A percentile compares a stretch with the other conserved stretches of the same genome.
Conservation (phyloP, 1,140 invertebrate species). For the Ostrea edulis region DNA sequence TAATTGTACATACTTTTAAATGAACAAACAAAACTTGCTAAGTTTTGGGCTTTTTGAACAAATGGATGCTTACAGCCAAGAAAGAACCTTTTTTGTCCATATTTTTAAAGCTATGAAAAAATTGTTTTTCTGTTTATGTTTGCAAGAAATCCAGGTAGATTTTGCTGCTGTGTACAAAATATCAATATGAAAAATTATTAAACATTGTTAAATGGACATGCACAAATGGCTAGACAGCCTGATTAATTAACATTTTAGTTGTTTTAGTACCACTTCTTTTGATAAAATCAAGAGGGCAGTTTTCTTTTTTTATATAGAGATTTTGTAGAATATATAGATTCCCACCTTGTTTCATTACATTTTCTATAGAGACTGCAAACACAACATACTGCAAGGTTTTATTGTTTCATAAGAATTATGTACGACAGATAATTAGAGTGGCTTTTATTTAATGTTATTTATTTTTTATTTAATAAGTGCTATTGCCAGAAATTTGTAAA, state of each 20-base stretch:
- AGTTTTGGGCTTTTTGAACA: constrained; percentile 32
- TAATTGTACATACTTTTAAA: constrained; percentile 14
- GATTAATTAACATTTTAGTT: not conserved
- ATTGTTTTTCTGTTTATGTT: not conserved
- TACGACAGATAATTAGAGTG: not conserved
- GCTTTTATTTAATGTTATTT: constrained; percentile 34
- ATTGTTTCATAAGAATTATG: not conserved
- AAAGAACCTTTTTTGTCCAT: not conserved
- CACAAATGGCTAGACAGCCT: not conserved
- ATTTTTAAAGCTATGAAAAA: not conserved
- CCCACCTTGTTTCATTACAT: not conserved
- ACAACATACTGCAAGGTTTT: not conserved
- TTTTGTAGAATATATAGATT: not conserved
- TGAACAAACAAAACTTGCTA: constrained; percentile 24
- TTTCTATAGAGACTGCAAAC: not conserved
- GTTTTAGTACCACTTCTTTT: not conserved
- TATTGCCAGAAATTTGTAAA: constrained; percentile 31
- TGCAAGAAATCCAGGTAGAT: not conserved
- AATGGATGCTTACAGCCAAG: not conserved
- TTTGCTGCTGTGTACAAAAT: not conserved
- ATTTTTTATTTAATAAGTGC: constrained; percentile 29
- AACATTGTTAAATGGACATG: not conserved
- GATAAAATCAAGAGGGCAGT: constrained; percentile 6
- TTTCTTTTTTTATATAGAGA: not conserved
- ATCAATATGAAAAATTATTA: not conserved